Evolutionary conservation across 2,888 invertebrate species (phyloP).

Genomic region (Zaprionus obscuricornis): DNA sequence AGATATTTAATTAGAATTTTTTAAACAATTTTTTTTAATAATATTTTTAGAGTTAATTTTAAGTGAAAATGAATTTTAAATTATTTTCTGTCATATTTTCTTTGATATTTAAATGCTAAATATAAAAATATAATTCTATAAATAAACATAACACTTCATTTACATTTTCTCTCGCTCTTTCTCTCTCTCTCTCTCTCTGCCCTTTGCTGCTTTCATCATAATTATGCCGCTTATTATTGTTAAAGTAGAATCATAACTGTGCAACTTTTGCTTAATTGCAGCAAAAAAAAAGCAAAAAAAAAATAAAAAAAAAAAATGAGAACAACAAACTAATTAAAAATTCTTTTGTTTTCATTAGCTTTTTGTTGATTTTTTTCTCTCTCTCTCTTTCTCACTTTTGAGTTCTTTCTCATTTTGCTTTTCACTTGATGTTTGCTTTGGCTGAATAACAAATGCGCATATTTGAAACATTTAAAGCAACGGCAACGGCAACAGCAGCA

Average conservation of each 20-base stretch:
- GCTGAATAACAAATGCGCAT: conserved; percentile 38
- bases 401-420: no score
- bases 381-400: conserved; percentile 1
- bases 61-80: no score
- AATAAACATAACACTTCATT: no score
- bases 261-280: conserved; percentile 50
- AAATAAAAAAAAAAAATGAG: conserved; percentile 3
- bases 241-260: conserved; percentile 16
- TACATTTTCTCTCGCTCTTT: no score
- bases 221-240: conserved; percentile 47
- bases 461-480: conserved; percentile 57
- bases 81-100: no score
- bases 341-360: conserved; percentile 49
- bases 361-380: conserved; percentile 11
- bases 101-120: no score
- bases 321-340: conserved; percentile 70
- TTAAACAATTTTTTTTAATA: no score
- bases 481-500: background rate
- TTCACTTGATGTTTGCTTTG: conserved; percentile 16
- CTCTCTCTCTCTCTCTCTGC: background rate
- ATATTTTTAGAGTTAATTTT: no score
- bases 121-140: no score
- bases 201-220: conserved; percentile 1
- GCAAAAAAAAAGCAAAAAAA: conserved; percentile 22
- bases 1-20: no score